These are phyloP conservation scores for Brachionus calyciflorus DNA, from an alignment of 1,140 invertebrate species.

Conservation along the genomic window DNA sequence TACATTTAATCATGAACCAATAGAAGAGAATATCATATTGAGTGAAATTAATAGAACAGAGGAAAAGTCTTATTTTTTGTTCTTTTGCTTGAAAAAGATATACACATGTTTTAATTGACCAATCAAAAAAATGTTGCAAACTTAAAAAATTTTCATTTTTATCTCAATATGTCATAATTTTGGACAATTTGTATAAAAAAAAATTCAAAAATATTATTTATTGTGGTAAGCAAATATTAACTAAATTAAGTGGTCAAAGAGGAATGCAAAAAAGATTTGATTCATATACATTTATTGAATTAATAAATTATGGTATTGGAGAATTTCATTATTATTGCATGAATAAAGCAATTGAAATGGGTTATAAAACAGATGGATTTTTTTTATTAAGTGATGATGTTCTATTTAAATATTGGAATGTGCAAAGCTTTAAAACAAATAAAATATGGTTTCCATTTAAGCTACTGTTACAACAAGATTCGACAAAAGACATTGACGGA, in stretches of 20 bases:
- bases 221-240: neutral
- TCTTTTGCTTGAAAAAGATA: too few species aligned
- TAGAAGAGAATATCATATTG: neutral
- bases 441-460: neutral
- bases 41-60: too few species aligned
- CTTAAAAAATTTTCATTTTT: too few species aligned
- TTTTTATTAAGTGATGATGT: conserved; percentile 7
- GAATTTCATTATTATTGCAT: neutral
- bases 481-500: too few species aligned
- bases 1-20: neutral
- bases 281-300: neutral
- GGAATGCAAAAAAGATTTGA: neutral
- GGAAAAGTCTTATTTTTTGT: too few species aligned
- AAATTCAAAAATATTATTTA: neutral
- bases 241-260: neutral
- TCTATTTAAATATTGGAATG: neutral
- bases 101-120: too few species aligned
- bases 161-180: too few species aligned
- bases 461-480: neutral
- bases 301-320: neutral
- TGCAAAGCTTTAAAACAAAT: neutral
- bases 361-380: neutral
- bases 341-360: conserved; percentile 23
- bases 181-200: neutral
- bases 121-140: too few species aligned